Percentiles rank a stretch among this genome's conserved stretches.
Evolutionary conservation across 2,113 vertebrate genomes (phyloP).

Genomic region (Perca schrenkii): DNA sequence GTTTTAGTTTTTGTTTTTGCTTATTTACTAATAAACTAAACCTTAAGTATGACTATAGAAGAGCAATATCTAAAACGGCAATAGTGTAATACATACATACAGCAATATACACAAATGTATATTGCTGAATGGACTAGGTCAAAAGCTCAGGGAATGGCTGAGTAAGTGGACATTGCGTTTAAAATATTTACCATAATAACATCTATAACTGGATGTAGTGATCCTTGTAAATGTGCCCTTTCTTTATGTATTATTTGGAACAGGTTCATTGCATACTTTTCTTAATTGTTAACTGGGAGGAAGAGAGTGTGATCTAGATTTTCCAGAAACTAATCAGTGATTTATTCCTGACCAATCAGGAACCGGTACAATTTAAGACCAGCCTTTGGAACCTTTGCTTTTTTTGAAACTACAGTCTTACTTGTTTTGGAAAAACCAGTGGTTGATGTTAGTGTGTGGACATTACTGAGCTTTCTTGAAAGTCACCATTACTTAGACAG

Average conservation of each 20-base stretch:
- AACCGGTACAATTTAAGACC: background rate
- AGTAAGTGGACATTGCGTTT: background rate
- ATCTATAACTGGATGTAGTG: background rate
- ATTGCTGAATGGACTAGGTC: background rate
- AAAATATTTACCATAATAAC: background rate
- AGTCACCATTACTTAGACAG: background rate
- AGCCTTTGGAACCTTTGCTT: background rate
- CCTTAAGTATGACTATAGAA: background rate
- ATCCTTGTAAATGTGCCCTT: background rate
- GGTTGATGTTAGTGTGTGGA: background rate
- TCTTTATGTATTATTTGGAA: too few species aligned
- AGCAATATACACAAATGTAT: background rate
- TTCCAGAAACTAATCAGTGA: background rate
- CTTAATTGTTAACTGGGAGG: background rate
- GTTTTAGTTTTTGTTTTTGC: background rate
- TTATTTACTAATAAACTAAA: background rate
- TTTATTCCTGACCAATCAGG: background rate
- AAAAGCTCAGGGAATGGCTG: background rate
- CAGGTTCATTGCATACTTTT: background rate
- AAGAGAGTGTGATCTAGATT: background rate
- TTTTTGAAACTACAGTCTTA: background rate
- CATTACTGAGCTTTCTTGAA: background rate
- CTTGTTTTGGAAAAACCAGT: conserved; percentile 2
- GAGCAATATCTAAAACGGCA: background rate
- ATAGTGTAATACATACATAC: background rate